Conservation (phyloP, 2,113 vertebrate species). For the Chitala chitala region DNA sequence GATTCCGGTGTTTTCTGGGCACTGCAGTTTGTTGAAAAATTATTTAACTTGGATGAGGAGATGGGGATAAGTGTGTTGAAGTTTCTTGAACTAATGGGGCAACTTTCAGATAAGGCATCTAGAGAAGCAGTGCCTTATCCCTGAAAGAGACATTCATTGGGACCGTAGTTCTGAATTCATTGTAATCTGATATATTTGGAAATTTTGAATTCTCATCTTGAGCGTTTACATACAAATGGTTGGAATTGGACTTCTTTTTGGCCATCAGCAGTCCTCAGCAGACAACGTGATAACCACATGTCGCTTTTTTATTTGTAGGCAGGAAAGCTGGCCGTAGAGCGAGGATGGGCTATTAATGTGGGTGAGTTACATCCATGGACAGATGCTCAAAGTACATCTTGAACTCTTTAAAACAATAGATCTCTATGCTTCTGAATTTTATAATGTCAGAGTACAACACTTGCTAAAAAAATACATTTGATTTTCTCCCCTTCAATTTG, state of each 20-base stretch:
- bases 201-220: no score
- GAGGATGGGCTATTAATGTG: slow-evolving; percentile 94
- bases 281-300: not conserved
- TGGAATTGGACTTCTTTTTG: not conserved
- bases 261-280: not conserved
- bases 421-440: slow-evolving; percentile 1
- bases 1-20: no score
- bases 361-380: slow-evolving; percentile 66
- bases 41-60: not conserved
- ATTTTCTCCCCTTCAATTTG: no score
- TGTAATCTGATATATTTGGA: no score
- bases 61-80: not conserved
- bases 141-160: not conserved
- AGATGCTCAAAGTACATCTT: not conserved
- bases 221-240: no score
- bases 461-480: no score
- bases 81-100: not conserved
- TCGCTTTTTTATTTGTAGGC: slow-evolving; percentile 62
- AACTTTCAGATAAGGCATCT: not conserved
- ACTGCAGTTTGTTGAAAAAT: no score
- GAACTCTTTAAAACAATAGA: slow-evolving; percentile 16
- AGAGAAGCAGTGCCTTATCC: not conserved
- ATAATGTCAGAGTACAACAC: no score
- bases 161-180: no score
- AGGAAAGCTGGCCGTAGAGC: slow-evolving; percentile 87